phyloP scores from a whole-genome alignment of 53 echinoderm and acorn worm species.

The Henricia sp. region DNA sequence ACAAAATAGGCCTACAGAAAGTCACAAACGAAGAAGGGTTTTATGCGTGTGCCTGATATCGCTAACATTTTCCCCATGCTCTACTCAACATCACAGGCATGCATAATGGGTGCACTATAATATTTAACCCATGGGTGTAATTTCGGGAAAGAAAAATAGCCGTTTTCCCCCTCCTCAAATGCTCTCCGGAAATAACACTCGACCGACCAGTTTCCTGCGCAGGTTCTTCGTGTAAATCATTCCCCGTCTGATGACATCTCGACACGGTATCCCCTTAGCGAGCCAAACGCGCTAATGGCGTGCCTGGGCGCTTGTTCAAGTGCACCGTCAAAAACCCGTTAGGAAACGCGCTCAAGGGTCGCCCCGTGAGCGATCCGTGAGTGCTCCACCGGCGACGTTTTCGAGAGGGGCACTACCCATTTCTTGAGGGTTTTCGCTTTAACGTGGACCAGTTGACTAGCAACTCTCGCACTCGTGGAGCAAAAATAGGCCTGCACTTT shows the following conservation, averaged over 20 bases:
- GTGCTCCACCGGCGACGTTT: not conserved
- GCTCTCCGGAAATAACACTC: not conserved
- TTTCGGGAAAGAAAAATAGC: not conserved
- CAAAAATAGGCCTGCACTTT: not conserved
- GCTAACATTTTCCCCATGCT: no score
- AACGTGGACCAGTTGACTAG: slow-evolving; percentile 40
- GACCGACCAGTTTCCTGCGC: not conserved
- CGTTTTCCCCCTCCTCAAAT: not conserved
- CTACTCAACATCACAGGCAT: no score
- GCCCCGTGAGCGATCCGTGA: not conserved
- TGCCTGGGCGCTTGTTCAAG: slow-evolving; percentile 7
- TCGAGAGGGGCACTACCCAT: not conserved
- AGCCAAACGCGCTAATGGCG: slow-evolving; percentile 51
- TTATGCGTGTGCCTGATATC: no score
- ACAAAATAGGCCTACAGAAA: no score
- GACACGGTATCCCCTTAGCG: slow-evolving; percentile 46
- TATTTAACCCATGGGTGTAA: not conserved
- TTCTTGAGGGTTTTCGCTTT: slow-evolving; percentile 8
- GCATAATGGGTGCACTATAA: no score
- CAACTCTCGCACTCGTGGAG: not conserved
- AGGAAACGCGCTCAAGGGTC: not conserved
- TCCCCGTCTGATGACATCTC: not conserved
- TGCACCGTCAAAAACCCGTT: not conserved
- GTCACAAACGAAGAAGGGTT: no score
- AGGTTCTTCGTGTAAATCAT: not conserved